Base-by-base conservation (phyloP, 1,140 invertebrate genomes). In the Bradysia coprophila region DNA sequence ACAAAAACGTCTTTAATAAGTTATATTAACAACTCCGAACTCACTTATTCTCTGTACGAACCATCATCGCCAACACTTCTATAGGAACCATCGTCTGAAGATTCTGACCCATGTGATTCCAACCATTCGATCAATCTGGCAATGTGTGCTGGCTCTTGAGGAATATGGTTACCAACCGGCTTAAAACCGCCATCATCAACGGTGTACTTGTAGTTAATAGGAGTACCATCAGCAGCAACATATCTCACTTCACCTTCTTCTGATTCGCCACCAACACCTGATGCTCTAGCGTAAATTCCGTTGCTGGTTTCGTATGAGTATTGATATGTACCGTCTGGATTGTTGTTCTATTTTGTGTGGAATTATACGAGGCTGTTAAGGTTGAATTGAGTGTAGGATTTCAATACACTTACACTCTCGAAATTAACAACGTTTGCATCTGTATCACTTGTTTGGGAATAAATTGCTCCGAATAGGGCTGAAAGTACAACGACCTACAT, bases 121-220 rank as follows among this genome's bases (percentile, higher is more conserved):
- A 28, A 13, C 24, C 24, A 28, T 28, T 28, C 24, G 13, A 28
- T 13, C 24, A 28, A 28, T 28, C 24, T 8, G 8, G 15, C 8
- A 8, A 19, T 8, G 18, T 28, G 24, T 13, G 24, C 6, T 13
- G 24, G 24, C n/a, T n/a, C n/a, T n/a, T n/a, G n/a, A 8, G 24
- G 24, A 8, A 28, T 8, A 28, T 28, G 24, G 15, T 40, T 43
- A 51, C 62, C 65, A 53, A 64, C 52, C 1, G 68, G 64, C 43
- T 69, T 65, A 59, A 64, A 72, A 18, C 73, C 73, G 42, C 72
- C 68, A 48, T 73, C 70, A 47, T 74, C 69, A 28, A 72, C 72
- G 0, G 63, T 49, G 53, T 72, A 75, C 13, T 48, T 48, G 9
- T 75, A 48, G 15, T 54, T 44, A 1, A 68, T 41, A 9, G 43